Conservation (phyloP, 2,113 vertebrate species). For the Aptenodytes patagonicus region DNA sequence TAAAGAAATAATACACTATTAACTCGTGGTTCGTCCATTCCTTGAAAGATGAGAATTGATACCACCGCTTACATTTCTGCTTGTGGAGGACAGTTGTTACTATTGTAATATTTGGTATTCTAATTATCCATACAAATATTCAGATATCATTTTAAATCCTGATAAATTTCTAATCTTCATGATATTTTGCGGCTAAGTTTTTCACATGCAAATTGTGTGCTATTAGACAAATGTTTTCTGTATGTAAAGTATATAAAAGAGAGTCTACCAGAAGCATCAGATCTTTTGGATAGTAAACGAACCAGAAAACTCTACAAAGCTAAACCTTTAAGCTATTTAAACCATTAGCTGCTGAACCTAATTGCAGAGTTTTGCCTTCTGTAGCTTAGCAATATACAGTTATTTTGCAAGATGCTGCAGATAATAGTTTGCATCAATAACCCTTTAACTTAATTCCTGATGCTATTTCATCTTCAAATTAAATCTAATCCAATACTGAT, state of each 20-base stretch:
- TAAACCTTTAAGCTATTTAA: neutral
- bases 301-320: neutral
- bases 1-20: neutral
- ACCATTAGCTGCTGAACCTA: constrained; percentile 2
- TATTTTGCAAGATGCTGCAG: constrained; percentile 49
- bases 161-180: neutral
- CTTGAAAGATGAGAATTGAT: neutral
- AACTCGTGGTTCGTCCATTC: neutral
- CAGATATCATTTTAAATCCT: neutral
- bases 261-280: neutral
- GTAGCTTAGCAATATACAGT: constrained; percentile 6
- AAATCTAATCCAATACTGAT: constrained; percentile 63
- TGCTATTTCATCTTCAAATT: constrained; percentile 63
- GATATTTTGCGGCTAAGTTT: neutral
- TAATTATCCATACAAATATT: neutral
- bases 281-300: neutral
- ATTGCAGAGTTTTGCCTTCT: constrained; percentile 43
- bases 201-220: neutral
- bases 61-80: neutral
- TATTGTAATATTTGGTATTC: neutral
- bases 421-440: constrained; percentile 55
- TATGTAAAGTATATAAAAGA: neutral
- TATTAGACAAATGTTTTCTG: neutral
- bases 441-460: constrained; percentile 53
- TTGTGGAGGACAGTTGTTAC: neutral